phyloP scores from a whole-genome alignment of 2,113 vertebrate species.

The Ammodytes dubius region DNA sequence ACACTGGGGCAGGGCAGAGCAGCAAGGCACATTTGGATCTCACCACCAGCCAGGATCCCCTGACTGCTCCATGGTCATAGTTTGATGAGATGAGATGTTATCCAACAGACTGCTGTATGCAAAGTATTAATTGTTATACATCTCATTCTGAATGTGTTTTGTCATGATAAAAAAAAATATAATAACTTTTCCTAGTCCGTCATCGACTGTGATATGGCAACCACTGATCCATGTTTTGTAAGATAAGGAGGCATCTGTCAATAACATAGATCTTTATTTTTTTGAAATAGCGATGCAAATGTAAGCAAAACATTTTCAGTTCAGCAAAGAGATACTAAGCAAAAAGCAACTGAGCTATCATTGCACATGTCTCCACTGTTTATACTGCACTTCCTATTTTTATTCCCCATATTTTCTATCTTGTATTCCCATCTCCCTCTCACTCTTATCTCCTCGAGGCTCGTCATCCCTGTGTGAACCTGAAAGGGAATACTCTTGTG shows the following conservation, averaged over 20 bases:
- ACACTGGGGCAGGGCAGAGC: constrained; percentile 55
- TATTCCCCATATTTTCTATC: constrained; percentile 34
- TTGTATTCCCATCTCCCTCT: constrained; percentile 43
- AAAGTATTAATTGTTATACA: constrained; percentile 15
- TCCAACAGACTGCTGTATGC: background rate
- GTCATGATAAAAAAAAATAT: constrained; percentile 18
- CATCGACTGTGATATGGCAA: background rate
- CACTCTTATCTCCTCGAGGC: constrained; percentile 24
- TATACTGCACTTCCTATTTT: constrained; percentile 33
- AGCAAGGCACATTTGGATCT: constrained; percentile 40
- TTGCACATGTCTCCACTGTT: constrained; percentile 4
- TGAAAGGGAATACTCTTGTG: constrained; percentile 39
- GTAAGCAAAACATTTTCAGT: constrained; percentile 30
- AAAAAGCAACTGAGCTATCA: constrained; percentile 27
- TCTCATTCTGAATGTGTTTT: constrained; percentile 28
- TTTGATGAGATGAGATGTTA: constrained; percentile 33
- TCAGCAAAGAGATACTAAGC: constrained; percentile 42
- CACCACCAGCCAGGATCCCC: constrained; percentile 39
- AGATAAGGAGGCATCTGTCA: constrained; percentile 43
- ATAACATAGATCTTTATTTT: constrained; percentile 31
- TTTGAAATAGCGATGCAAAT: constrained; percentile 55
- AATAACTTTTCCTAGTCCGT: constrained; percentile 1
- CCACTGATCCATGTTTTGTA: constrained; percentile 27
- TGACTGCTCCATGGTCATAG: constrained; percentile 18
- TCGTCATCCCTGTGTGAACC: constrained; percentile 28